phyloP scores from a whole-genome alignment of 2,113 vertebrate species.

The Lates calcarifer region DNA sequence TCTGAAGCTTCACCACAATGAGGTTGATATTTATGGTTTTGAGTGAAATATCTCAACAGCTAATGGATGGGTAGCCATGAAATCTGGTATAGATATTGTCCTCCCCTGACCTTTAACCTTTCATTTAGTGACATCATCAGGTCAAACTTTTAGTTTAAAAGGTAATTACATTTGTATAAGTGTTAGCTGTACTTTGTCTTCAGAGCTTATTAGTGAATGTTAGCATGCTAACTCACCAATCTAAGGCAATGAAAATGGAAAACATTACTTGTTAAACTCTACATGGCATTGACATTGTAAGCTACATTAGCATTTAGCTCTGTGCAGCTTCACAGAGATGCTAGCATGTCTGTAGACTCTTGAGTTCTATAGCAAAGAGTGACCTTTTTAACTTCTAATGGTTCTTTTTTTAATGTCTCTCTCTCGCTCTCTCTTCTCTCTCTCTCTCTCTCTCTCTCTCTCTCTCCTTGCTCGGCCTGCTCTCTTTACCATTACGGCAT shows the following conservation, averaged over 20 bases:
- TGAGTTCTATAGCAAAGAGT: not conserved
- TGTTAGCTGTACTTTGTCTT: too few species aligned
- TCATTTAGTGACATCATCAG: too few species aligned
- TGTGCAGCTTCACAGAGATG: too few species aligned
- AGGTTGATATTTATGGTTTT: too few species aligned
- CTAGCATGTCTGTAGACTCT: too few species aligned
- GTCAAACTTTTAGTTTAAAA: too few species aligned
- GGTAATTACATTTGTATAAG: too few species aligned
- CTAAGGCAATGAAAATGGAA: too few species aligned
- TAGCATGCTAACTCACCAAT: too few species aligned
- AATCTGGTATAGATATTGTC: not conserved
- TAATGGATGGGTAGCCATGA: not conserved
- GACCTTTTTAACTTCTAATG: conserved; percentile 5
- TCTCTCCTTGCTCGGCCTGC: not conserved
- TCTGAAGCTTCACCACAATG: too few species aligned
- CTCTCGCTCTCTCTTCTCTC: not conserved
- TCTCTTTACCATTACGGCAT: not conserved
- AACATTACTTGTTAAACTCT: not conserved
- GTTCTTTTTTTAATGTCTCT: not conserved
- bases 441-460: not conserved
- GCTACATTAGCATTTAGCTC: not conserved
- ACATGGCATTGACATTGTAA: not conserved
- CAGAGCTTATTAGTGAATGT: too few species aligned
- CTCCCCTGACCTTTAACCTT: not conserved
- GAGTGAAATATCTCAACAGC: not conserved